Evolutionary conservation across 2,113 vertebrate species (phyloP), one percentile per base, ranked within the genome.

Genomic region (Paramormyrops kingsleyae): DNA sequence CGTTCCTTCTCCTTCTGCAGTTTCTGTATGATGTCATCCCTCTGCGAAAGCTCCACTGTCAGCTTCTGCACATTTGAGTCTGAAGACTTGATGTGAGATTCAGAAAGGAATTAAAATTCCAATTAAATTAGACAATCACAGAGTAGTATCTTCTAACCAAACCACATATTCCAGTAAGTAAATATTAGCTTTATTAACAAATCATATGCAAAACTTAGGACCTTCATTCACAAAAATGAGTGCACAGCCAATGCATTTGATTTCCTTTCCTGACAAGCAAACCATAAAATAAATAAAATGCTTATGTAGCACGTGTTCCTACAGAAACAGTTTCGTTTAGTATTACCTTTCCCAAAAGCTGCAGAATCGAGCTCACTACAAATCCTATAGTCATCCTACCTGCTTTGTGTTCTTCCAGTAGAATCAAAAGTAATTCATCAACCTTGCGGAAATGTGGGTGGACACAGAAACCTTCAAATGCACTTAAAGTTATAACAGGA

Each of bases 1-100:
- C 96, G 94, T 12, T 95, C 94, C 44, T 95, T 96, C 90, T 96
- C 96, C 44, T 93, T 93, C 91, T 95, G 94, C 27, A 96, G 93
- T 89, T 93, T 95, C 88, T 94, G 92, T 49, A 96, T 59, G 35
- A 27, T 90, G 56, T 93, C 91, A 21, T 94, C 94, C 53, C 62
- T 94, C 83, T 94, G 94, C 42, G 90, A 87, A 5, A 96, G 94
- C 86, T 95, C 93, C 90, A 94, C 95, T 0, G 92, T 90, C 86
- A 96, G 94, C 90, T 91, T 94, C 91, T 92, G 92, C 52, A 95
- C 90, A 66, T 94, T 93, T 8, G 91, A 50, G 27, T 95, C 94
- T 50, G 93, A 93, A 0, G 89, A 84, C 95, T 96, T 77, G 39
- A 47, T 88, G 8, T 15, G 17, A 27, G 49, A 47, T 47, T 47